A percentile compares a stretch with the other conserved stretches of the same genome.
These are phyloP conservation scores for Dascillus cervinus DNA, from an alignment of 2,888 invertebrate genomes.

Conservation along the genomic window DNA sequence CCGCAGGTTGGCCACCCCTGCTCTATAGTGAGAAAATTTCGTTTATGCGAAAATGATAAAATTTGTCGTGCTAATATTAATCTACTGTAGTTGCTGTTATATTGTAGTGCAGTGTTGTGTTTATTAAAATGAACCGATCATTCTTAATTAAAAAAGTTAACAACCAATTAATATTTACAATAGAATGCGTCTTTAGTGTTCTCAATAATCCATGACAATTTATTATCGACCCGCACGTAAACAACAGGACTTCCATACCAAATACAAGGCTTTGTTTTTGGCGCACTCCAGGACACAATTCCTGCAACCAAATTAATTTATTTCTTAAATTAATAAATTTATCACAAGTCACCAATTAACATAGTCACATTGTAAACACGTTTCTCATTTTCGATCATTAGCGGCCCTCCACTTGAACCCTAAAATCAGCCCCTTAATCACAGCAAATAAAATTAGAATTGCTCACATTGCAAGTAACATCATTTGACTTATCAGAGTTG, in stretches of 20 bases:
- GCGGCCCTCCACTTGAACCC: slow-evolving; percentile 10
- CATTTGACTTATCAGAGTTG: neutral
- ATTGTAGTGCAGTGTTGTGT: too few relatives aligned
- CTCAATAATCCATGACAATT: slow-evolving; percentile 44
- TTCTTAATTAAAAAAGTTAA: too few relatives aligned
- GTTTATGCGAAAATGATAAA: too few relatives aligned
- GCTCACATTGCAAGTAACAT: slow-evolving; percentile 3
- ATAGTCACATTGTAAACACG: slow-evolving; percentile 10
- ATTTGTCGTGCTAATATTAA: too few relatives aligned
- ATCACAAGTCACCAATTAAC: slow-evolving; percentile 12
- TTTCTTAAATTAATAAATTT: neutral
- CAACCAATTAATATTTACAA: slow-evolving; percentile 28
- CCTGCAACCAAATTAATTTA: slow-evolving; percentile 35
- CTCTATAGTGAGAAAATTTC: too few relatives aligned
- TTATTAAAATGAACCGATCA: too few relatives aligned
- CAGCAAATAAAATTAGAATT: too few relatives aligned
- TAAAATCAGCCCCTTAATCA: too few relatives aligned
- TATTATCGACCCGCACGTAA: slow-evolving; percentile 48
- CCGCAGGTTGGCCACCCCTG: too few relatives aligned
- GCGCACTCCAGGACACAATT: slow-evolving; percentile 55
- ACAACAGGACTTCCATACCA: slow-evolving; percentile 36
- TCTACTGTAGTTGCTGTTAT: too few relatives aligned
- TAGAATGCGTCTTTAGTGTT: slow-evolving; percentile 36
- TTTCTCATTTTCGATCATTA: slow-evolving; percentile 9
- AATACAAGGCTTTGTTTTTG: slow-evolving; percentile 48